These are phyloP conservation scores for Thera britannica DNA, from an alignment of 2,888 invertebrate species.

Conservation along the genomic window DNA sequence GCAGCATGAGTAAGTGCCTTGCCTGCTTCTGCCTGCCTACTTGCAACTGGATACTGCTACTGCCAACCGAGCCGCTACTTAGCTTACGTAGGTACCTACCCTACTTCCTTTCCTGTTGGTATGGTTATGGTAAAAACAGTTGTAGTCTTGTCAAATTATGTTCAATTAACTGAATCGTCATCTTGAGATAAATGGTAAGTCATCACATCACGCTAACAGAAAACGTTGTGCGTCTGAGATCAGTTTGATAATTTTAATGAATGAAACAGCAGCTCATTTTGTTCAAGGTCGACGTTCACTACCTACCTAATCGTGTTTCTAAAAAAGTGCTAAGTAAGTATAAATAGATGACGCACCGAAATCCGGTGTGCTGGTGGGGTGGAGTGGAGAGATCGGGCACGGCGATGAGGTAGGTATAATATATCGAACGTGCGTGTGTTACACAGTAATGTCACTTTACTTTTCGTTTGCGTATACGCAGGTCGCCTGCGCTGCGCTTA, in stretches of 20 bases:
- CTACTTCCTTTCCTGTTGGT: not conserved
- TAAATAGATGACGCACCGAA: slow-evolving; percentile 73
- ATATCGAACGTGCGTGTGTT: slow-evolving; percentile 42
- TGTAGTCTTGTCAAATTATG: slow-evolving; percentile 57
- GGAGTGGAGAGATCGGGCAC: slow-evolving; percentile 48
- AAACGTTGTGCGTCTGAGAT: slow-evolving; percentile 47
- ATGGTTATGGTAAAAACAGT: not conserved
- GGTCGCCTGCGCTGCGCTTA: slow-evolving; percentile 66
- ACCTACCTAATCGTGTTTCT: slow-evolving; percentile 43
- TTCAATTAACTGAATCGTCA: slow-evolving; percentile 60
- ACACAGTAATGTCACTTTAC: slow-evolving; percentile 37
- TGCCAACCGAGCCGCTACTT: slow-evolving; percentile 44
- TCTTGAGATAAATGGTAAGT: slow-evolving; percentile 13
- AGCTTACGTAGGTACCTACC: not conserved
- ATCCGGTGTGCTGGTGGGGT: slow-evolving; percentile 57
- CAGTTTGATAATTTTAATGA: slow-evolving; percentile 61
- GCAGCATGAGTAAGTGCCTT: no score
- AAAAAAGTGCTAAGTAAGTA: slow-evolving; percentile 50
- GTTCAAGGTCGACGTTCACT: slow-evolving; percentile 65
- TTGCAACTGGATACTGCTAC: slow-evolving; percentile 67
- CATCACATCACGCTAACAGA: slow-evolving; percentile 39
- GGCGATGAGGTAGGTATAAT: not conserved
- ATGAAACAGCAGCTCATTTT: slow-evolving; percentile 59
- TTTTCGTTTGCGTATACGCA: slow-evolving; percentile 52
- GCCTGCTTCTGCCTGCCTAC: slow-evolving; percentile 38